Evolutionary conservation across 2,888 invertebrate species (phyloP), one percentile per base, ranked within the genome.

Genomic region (Ypsolopha scabrella): DNA sequence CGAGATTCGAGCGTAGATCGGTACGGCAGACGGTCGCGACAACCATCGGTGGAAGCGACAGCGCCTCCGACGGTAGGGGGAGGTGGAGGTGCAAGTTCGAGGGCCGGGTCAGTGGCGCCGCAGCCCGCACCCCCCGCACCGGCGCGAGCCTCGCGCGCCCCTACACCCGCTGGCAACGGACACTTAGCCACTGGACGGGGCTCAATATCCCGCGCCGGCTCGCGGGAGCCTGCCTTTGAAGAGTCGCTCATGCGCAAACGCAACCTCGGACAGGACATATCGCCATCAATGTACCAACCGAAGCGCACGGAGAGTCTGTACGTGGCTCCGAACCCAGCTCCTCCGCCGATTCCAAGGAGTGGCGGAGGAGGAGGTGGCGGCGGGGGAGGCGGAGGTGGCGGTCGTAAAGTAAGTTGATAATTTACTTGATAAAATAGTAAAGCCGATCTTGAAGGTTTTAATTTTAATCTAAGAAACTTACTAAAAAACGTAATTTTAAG

Each of bases 301-400:
- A 96, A 96, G 80, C 90, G 96, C 67, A 96, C 96, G 57, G 96
- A 96, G 81, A 96, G 96, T 73, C 88, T 96, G 64, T 96, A 92
- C 79, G 91, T 95, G 64, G 70, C 87, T 38, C 85, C 68, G 58
- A 76, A 71, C 58, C 75, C 80, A 39, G 68, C 73, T 52, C 88
- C 89, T 51, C 82, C 87, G 55, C 69, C 88, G 55, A 69, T 68
- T 48, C 70, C 80, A 10, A 69, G 64, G 58, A 70, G 72, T 14
- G 75, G 75, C 13, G 85, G 80, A 50, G 81, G 79, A 36, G 86
- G 76, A 37, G 85, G 76, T 8, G 75, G 76, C 35, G 73, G 24
- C 24, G 24, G 24, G 74, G 81, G 77, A 46, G 73, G 70, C 48
- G 70, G 68, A 37, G 74, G 63, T 57, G 82, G 74, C 49, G 88